These are phyloP conservation scores for Lordiphosa andalusiaca DNA, from an alignment of 2,888 invertebrate genomes.

Conservation along the genomic window DNA sequence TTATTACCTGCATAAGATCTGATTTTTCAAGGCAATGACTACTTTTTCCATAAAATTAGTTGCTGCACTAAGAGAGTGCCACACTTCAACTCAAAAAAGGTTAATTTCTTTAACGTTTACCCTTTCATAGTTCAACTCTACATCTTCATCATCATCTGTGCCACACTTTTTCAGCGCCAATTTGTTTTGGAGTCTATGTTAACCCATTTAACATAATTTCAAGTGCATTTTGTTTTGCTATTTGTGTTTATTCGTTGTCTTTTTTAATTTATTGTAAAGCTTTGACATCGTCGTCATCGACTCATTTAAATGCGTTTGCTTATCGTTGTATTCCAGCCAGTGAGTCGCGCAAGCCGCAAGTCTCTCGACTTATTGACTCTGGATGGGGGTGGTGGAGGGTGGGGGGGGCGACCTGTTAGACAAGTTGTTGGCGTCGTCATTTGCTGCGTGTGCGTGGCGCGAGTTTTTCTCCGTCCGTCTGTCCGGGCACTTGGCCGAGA, in stretches of 20 bases:
- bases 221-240: conserved; percentile 45
- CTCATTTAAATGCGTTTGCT: conserved; percentile 55
- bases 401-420: conserved; percentile 27
- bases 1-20: too few relatives aligned
- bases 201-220: conserved; percentile 30
- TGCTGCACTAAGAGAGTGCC: too few relatives aligned
- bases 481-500: conserved; percentile 32
- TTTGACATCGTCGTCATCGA: conserved; percentile 19
- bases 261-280: conserved; percentile 19
- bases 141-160: too few relatives aligned
- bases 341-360: conserved; percentile 14
- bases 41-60: too few relatives aligned
- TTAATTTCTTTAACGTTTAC: too few relatives aligned
- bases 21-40: too few relatives aligned
- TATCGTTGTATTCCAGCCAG: conserved; percentile 42
- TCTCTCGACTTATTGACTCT: conserved; percentile 6
- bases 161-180: neutral
- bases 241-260: conserved; percentile 4
- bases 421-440: conserved; percentile 18
- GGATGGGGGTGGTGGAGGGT: too few relatives aligned
- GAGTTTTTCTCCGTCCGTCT: conserved; percentile 13
- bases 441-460: conserved; percentile 30
- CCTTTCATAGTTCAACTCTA: too few relatives aligned
- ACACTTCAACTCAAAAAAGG: too few relatives aligned
- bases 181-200: conserved; percentile 4